A percentile compares a stretch with the other conserved stretches of the same genome.
phyloP scores from a whole-genome alignment of 2,888 invertebrate genomes.

The Toxonevra muliebris region DNA sequence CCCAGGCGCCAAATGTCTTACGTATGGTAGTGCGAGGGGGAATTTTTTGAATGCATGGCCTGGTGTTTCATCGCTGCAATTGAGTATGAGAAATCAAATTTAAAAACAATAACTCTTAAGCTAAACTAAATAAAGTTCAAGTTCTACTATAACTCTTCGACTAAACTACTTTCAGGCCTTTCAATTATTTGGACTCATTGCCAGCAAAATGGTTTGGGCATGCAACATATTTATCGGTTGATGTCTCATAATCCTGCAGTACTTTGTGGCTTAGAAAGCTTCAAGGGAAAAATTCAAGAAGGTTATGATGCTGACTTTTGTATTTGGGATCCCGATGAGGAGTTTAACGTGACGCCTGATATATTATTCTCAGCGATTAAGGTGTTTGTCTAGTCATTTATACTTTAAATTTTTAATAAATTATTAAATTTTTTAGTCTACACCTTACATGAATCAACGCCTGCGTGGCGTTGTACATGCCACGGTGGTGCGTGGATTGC shows the following conservation, averaged over 20 bases:
- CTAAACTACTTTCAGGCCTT: constrained; percentile 65
- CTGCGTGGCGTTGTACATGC: constrained; percentile 72
- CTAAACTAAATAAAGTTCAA: background rate
- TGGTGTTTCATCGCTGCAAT: constrained; percentile 78
- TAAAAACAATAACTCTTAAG: background rate
- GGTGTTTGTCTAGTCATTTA: constrained; percentile 53
- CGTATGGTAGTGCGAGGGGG: constrained; percentile 65
- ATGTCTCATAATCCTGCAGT: constrained; percentile 72
- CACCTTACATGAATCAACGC: constrained; percentile 72
- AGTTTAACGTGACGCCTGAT: constrained; percentile 69
- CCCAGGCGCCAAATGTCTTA: constrained; percentile 69
- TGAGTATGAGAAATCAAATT: constrained; percentile 65
- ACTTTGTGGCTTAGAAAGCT: constrained; percentile 70
- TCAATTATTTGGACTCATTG: constrained; percentile 77
- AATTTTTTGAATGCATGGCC: constrained; percentile 78
- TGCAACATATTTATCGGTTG: constrained; percentile 70
- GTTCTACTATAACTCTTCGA: too few relatives aligned
- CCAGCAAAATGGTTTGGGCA: constrained; percentile 66
- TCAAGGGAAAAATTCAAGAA: constrained; percentile 71
- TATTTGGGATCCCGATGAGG: constrained; percentile 74
- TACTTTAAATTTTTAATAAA: background rate
- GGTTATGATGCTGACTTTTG: constrained; percentile 79
- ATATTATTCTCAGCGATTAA: constrained; percentile 76
- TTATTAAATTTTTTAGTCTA: constrained; percentile 66
- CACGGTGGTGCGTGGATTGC: constrained; percentile 73